Base-by-base conservation (phyloP, 2,888 invertebrate genomes). In the Liodrosophila aerea region DNA sequence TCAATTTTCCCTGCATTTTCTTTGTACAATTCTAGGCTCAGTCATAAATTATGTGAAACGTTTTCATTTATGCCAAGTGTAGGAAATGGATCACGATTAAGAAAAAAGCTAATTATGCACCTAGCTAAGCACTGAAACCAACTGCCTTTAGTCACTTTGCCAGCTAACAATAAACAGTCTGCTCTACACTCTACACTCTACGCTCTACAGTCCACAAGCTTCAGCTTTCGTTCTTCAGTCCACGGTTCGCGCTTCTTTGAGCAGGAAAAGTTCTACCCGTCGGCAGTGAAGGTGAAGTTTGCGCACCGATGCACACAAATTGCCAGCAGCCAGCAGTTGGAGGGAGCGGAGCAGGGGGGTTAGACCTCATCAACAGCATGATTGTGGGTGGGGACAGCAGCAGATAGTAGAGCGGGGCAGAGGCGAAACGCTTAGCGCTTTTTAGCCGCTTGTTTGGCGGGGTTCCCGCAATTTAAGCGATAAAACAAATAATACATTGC, bases 401-500 rank as follows among this genome's bases (percentile, higher is more conserved):
- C 30, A 34, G 8, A 11, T 5, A 34, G 16, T 0, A 12, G 8
- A n/a, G 12, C 11, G 13, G 34, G 7, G 44, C 7, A 7, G n/a
- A 3, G 8, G 9, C 27, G 16, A 8, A 85, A 60, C 80, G 84
- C 76, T 85, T 85, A 81, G 74, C 85, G 85, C 83, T 73, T 85
- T 85, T 81, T 81, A 83, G 74, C 45, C 80, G 83, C 80, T 78
- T 62, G 80, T 82, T 83, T 64, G 68, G 36, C 56, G 59, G 47
- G 39, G 51, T 56, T 56, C 37, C 64, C 70, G 73, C 85, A 85
- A 77, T 85, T 85, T 82, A 67, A 84, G 77, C 85, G 61, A 71
- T 77, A 78, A 84, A 81, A 76, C 85, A 81, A 85, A 81, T 85
- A 81, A 85, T 62, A 83, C 85, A 78, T 74, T 78, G 85, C 84